Conservation (phyloP, 2,888 invertebrate species). For the Mimumesa dahlbomi region DNA sequence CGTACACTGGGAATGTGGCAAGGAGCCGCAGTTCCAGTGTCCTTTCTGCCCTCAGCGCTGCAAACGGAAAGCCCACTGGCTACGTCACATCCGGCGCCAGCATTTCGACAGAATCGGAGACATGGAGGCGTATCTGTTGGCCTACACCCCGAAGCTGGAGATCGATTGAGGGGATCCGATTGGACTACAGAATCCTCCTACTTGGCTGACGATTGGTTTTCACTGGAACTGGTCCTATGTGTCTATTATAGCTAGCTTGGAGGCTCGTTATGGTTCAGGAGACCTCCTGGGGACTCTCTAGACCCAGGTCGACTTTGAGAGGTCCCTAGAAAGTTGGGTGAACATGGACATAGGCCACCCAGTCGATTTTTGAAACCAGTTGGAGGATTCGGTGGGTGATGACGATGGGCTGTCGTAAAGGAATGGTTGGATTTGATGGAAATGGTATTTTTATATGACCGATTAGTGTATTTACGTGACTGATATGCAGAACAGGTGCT, state of each 20-base stretch:
- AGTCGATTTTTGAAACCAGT: background rate
- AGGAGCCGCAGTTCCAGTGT: slow-evolving; percentile 81
- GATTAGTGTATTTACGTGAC: background rate
- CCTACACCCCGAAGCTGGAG: slow-evolving; percentile 51
- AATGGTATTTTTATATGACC: background rate
- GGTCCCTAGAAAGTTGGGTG: too few relatives aligned
- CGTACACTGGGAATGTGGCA: slow-evolving; percentile 82
- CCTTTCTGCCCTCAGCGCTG: slow-evolving; percentile 80
- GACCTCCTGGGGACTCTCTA: too few relatives aligned
- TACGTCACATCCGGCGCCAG: slow-evolving; percentile 82
- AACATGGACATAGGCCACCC: too few relatives aligned
- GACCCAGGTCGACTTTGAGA: background rate
- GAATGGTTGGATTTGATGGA: background rate
- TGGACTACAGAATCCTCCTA: background rate
- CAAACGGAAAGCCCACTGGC: slow-evolving; percentile 80
- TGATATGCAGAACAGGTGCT: background rate
- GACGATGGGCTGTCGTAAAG: too few relatives aligned
- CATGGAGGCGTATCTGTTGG: slow-evolving; percentile 76
- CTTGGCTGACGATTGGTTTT: too few relatives aligned
- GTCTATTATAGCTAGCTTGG: too few relatives aligned
- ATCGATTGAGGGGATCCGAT: slow-evolving; percentile 50
- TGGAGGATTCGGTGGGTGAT: background rate
- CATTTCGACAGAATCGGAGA: slow-evolving; percentile 82
- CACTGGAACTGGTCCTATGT: too few relatives aligned
- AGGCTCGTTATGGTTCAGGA: too few relatives aligned